phyloP scores from a whole-genome alignment of 2,888 invertebrate species.

The Ariolimax columbianus region DNA sequence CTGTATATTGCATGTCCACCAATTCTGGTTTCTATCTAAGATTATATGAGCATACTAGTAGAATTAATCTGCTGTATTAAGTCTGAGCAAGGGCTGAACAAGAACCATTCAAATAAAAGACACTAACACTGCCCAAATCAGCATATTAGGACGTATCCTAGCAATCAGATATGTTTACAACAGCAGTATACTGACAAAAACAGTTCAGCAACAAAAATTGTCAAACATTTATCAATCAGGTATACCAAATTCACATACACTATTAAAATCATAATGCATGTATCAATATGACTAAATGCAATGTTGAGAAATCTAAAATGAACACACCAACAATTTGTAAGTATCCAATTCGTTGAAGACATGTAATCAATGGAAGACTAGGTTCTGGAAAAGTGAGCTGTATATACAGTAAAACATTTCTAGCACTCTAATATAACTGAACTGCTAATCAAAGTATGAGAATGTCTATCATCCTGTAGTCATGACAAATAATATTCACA shows the following conservation, averaged over 20 bases:
- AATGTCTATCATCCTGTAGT: not conserved
- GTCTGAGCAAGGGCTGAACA: not conserved
- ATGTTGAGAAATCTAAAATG: not conserved
- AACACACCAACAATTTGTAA: constrained; percentile 6
- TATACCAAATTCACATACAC: not conserved
- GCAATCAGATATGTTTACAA: too few relatives aligned
- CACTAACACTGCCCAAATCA: too few relatives aligned
- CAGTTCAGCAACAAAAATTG: not conserved
- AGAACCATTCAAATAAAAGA: not conserved
- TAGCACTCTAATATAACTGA: not conserved
- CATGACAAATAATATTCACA: not conserved
- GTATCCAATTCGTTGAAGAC: constrained; percentile 37
- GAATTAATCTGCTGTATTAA: too few relatives aligned
- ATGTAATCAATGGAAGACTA: constrained; percentile 32
- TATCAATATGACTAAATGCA: not conserved
- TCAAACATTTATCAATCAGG: not conserved
- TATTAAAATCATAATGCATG: constrained; percentile 4
- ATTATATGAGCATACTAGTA: too few relatives aligned
- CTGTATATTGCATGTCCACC: too few relatives aligned
- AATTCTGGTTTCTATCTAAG: too few relatives aligned
- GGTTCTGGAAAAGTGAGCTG: constrained; percentile 6
- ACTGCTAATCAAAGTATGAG: not conserved
- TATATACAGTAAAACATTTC: constrained; percentile 19
- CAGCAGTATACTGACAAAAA: not conserved
- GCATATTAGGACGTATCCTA: too few relatives aligned